A percentile compares a stretch with the other conserved stretches of the same genome.
These are phyloP conservation scores for Malurus cyaneus DNA, from an alignment of 2,113 vertebrate species.

Conservation along the genomic window DNA sequence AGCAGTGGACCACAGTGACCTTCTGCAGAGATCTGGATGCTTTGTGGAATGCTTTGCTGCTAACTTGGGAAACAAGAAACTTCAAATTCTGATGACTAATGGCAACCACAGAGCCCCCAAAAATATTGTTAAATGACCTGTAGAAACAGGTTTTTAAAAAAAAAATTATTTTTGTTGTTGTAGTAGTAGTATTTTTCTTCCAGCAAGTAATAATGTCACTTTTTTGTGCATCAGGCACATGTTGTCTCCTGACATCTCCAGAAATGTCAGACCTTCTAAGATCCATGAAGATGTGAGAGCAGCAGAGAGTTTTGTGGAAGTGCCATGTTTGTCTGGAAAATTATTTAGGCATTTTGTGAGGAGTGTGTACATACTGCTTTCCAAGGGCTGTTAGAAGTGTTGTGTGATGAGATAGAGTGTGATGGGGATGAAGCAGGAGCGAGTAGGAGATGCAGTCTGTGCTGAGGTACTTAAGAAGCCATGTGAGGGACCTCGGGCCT, in stretches of 20 bases:
- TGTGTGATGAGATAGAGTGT: rapidly evolving
- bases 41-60: not conserved
- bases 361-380: not conserved
- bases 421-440: not conserved
- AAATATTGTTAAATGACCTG: not conserved
- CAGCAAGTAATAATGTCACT: not conserved
- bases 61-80: not conserved
- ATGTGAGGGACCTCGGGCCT: not conserved
- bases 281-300: not conserved
- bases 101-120: not conserved
- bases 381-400: not conserved
- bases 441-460: not conserved
- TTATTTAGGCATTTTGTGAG: not conserved
- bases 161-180: no score
- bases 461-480: not conserved
- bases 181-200: no score
- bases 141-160: not conserved
- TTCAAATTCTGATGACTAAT: not conserved
- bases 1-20: not conserved
- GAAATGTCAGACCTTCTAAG: not conserved
- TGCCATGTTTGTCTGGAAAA: not conserved
- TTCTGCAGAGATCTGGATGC: not conserved
- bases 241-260: not conserved
- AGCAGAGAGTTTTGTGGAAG: not conserved
- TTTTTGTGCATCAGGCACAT: not conserved